phyloP scores from a whole-genome alignment of 2,113 vertebrate genomes.

The Bos indicus region DNA sequence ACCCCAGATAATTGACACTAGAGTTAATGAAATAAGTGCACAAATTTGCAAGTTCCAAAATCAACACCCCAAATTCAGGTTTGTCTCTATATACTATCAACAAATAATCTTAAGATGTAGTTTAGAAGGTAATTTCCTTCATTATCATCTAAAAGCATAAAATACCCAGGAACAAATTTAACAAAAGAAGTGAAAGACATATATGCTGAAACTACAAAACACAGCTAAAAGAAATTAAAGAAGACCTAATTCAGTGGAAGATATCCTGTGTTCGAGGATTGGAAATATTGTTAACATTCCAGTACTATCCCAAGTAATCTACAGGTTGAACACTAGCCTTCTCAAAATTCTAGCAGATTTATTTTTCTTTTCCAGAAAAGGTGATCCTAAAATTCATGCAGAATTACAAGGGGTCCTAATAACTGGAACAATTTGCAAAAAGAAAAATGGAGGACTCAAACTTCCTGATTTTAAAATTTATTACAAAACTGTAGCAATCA shows the following conservation, averaged over 20 bases:
- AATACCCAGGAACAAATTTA: not conserved
- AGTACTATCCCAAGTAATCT: not conserved
- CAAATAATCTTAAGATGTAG: not conserved
- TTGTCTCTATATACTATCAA: not conserved
- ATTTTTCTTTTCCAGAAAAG: not conserved
- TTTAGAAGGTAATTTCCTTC: not conserved
- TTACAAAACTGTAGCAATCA: not conserved
- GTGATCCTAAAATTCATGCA: not conserved
- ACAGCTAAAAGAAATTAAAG: not conserved
- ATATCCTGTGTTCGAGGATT: not conserved
- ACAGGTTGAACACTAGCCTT: not conserved
- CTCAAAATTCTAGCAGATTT: not conserved
- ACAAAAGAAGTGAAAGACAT: not conserved
- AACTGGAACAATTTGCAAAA: not conserved
- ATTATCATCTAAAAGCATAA: not conserved
- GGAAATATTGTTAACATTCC: not conserved
- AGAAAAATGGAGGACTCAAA: not conserved
- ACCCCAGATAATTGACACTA: not conserved
- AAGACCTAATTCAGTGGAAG: not conserved
- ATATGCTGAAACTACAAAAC: not conserved
- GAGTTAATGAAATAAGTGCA: not conserved
- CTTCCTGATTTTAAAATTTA: not conserved
- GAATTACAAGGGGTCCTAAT: not conserved
- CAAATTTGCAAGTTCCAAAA: not conserved
- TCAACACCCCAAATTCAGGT: not conserved